Percentiles rank a stretch among this genome's conserved stretches.
Evolutionary conservation across 2,888 invertebrate genomes (phyloP).

Genomic region (Mactromeris polynyma): DNA sequence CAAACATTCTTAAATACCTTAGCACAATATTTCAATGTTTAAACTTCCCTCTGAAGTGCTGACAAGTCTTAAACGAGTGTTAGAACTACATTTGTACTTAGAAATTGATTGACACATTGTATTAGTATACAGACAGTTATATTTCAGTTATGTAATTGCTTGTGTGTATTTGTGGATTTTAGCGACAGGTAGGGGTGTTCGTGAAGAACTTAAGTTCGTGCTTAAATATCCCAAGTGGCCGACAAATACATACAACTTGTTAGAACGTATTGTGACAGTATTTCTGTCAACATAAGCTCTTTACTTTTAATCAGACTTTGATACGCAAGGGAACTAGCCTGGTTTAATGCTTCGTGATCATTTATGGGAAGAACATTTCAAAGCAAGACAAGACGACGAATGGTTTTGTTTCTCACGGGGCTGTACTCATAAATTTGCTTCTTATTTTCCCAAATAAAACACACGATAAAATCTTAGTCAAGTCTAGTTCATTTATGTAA

Average conservation of each 20-base stretch:
- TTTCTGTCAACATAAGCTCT: neutral
- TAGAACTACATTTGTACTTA: too few species aligned
- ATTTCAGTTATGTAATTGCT: neutral
- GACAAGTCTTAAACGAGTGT: neutral
- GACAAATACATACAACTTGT: neutral
- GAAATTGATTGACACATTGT: neutral
- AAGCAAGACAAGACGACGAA: too few species aligned
- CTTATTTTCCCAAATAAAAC: too few species aligned
- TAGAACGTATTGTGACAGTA: neutral
- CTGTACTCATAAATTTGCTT: too few species aligned
- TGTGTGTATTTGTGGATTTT: neutral
- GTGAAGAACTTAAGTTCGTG: neutral
- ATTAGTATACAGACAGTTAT: neutral
- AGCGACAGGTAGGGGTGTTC: neutral
- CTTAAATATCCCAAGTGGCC: neutral
- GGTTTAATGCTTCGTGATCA: neutral
- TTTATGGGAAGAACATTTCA: too few species aligned
- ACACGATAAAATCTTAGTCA: too few species aligned
- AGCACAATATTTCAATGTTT: constrained; percentile 7
- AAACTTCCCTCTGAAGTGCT: neutral
- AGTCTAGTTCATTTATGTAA: too few species aligned
- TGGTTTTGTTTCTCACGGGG: too few species aligned
- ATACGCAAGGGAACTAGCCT: neutral
- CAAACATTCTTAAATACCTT: neutral
- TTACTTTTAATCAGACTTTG: neutral